These are phyloP conservation scores for Columba livia DNA, from an alignment of 2,113 vertebrate genomes.

Conservation along the genomic window DNA sequence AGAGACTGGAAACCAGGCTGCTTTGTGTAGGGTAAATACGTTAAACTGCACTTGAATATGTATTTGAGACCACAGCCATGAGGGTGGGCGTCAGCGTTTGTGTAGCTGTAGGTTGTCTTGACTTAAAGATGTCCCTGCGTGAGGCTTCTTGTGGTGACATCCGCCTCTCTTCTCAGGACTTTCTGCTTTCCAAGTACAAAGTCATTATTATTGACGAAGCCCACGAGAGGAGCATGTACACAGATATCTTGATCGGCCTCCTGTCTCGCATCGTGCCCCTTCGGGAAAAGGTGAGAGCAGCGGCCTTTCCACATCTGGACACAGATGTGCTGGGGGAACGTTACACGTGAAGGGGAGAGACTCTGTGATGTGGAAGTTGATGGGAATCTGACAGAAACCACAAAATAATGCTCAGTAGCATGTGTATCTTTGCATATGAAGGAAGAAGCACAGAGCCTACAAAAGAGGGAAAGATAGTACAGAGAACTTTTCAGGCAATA, in stretches of 20 bases:
- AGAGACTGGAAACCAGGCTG: rapidly evolving
- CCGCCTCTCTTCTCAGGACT: conserved; percentile 77
- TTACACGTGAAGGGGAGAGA: rapidly evolving
- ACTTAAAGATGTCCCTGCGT: neutral
- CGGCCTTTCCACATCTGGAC: rapidly evolving
- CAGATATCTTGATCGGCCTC: conserved; percentile 93
- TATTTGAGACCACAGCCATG: neutral
- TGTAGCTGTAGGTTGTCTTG: neutral
- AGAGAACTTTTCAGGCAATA: neutral
- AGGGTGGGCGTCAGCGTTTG: neutral
- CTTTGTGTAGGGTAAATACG: rapidly evolving
- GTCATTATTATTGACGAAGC: conserved; percentile 93
- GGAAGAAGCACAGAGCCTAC: neutral
- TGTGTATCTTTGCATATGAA: neutral
- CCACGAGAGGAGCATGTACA: conserved; percentile 94
- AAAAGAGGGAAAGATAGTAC: neutral
- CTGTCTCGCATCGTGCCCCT: conserved; percentile 92
- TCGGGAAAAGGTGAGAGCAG: conserved; percentile 82
- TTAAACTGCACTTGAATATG: neutral
- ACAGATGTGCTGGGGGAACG: rapidly evolving
- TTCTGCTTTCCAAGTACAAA: conserved; percentile 89
- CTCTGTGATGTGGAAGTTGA: neutral
- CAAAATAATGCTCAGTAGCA: rapidly evolving
- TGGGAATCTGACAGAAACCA: neutral
- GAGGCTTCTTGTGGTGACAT: neutral